phyloP scores from a whole-genome alignment of 2,888 invertebrate species.

The Catonia carolina region DNA sequence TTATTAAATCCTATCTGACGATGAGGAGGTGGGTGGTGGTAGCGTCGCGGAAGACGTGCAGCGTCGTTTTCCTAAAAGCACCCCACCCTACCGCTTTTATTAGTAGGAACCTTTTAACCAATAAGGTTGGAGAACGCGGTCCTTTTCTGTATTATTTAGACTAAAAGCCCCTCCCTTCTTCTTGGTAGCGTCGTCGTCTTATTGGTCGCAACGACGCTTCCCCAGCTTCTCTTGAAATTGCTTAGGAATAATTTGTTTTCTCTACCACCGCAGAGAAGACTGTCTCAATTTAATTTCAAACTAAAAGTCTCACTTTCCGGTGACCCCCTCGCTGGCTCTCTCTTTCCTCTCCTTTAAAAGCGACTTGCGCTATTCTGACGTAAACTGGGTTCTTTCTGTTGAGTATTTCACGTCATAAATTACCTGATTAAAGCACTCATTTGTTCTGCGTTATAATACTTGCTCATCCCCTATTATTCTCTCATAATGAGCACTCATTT shows the following conservation, averaged over 20 bases:
- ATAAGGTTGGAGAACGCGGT: conserved; percentile 22
- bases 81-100: conserved; percentile 10
- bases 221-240: conserved; percentile 20
- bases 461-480: no score
- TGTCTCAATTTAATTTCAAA: conserved; percentile 24
- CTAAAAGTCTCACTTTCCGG: conserved; percentile 7
- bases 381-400: no score
- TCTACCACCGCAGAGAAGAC: conserved; percentile 17
- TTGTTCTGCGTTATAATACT: no score
- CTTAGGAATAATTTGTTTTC: conserved; percentile 26
- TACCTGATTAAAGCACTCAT: no score
- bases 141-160: conserved; percentile 19
- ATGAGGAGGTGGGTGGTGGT: conserved; percentile 14
- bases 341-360: background rate
- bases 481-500: no score
- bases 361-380: background rate
- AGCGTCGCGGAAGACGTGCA: conserved; percentile 20
- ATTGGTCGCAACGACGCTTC: conserved; percentile 18
- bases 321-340: background rate
- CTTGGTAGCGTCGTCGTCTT: conserved; percentile 24
- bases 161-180: conserved; percentile 12
- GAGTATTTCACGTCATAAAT: no score
- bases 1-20: conserved; percentile 28
- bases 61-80: conserved; percentile 24
- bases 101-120: conserved; percentile 26